Evolutionary conservation across 2,888 invertebrate species (phyloP).

Genomic region (Elmis aenea): DNA sequence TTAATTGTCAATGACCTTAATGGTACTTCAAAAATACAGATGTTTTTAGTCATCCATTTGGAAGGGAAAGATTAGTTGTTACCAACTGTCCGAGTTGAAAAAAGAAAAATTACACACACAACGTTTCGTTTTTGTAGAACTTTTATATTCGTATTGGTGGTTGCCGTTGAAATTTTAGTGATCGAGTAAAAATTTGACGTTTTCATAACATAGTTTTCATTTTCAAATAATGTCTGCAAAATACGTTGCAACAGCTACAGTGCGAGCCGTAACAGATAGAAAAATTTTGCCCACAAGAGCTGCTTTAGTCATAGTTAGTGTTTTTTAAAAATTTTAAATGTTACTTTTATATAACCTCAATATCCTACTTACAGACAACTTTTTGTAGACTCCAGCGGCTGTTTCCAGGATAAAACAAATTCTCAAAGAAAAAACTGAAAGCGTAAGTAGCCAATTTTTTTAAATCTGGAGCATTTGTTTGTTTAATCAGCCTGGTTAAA

Average conservation of each 20-base stretch:
- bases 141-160: no score
- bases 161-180: background rate
- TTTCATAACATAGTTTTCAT: conserved; percentile 4
- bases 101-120: no score
- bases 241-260: conserved; percentile 81
- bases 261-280: conserved; percentile 78
- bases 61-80: no score
- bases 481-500: no score
- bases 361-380: conserved; percentile 15
- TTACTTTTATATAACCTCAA: conserved; percentile 27
- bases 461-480: no score
- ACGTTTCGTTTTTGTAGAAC: no score
- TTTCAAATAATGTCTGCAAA: conserved; percentile 63
- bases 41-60: conserved; percentile 30
- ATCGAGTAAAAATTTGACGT: background rate
- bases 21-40: conserved; percentile 23
- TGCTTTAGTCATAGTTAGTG: conserved; percentile 65
- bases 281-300: conserved; percentile 76
- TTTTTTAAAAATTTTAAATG: conserved; percentile 6
- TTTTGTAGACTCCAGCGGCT: conserved; percentile 71
- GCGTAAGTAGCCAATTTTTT: conserved; percentile 46
- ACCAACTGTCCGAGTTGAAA: no score
- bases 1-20: conserved; percentile 37
- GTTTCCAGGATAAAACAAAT: conserved; percentile 80
- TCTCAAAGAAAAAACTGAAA: conserved; percentile 68